A percentile compares a stretch with the other conserved stretches of the same genome.
phyloP scores from a whole-genome alignment of 2,797 vertebrate genomes.

The Gadopsis marmoratus region DNA sequence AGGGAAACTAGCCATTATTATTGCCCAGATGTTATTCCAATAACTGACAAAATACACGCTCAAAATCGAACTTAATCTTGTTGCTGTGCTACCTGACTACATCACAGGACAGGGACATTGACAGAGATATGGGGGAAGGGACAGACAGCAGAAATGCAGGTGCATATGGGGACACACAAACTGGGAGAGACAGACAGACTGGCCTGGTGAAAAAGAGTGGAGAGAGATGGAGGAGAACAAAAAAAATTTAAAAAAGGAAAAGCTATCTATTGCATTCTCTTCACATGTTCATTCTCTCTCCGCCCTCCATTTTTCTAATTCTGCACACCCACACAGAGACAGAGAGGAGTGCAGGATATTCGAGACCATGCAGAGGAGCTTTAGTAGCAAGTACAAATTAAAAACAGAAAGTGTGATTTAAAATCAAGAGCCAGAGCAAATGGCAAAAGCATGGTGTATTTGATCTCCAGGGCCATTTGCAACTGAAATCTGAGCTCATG shows the following conservation, averaged over 20 bases:
- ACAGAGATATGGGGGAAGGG: slow-evolving; percentile 66
- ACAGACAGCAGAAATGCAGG: slow-evolving; percentile 62
- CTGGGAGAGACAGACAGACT: slow-evolving; percentile 73
- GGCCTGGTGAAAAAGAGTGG: slow-evolving; percentile 69
- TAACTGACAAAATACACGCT: slow-evolving; percentile 48
- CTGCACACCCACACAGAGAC: slow-evolving; percentile 70
- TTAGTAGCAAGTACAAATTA: slow-evolving; percentile 57
- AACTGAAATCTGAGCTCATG: slow-evolving; percentile 77
- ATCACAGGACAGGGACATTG: slow-evolving; percentile 62
- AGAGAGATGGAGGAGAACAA: slow-evolving; percentile 66
- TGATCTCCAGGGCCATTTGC: slow-evolving; percentile 75
- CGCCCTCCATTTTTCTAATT: slow-evolving; percentile 57
- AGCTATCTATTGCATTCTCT: slow-evolving; percentile 60
- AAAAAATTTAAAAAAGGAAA: slow-evolving; percentile 29
- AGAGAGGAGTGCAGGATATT: slow-evolving; percentile 72
- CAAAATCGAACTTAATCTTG: slow-evolving; percentile 46
- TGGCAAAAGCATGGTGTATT: slow-evolving; percentile 66
- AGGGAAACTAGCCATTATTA: slow-evolving; percentile 36
- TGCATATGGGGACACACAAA: slow-evolving; percentile 68
- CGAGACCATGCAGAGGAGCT: slow-evolving; percentile 77
- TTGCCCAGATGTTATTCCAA: slow-evolving; percentile 44
- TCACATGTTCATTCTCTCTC: slow-evolving; percentile 68
- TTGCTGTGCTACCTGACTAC: slow-evolving; percentile 51
- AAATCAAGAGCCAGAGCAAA: slow-evolving; percentile 73
- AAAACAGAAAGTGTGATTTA: slow-evolving; percentile 52